Evolutionary conservation across 2,797 vertebrate species (phyloP), one percentile per base, ranked within the genome.

Genomic region (Alfaro cultratus): DNA sequence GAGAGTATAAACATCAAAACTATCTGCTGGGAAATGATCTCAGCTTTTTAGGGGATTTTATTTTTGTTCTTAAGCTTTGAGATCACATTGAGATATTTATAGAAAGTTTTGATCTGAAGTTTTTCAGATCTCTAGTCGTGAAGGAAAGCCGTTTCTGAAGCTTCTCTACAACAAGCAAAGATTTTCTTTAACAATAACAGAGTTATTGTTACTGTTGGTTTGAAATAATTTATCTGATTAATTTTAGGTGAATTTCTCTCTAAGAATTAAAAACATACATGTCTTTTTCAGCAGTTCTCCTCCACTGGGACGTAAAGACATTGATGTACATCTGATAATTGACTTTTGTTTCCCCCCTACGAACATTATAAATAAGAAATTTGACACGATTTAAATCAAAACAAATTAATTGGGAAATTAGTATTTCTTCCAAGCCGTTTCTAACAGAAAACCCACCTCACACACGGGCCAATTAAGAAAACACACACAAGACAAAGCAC

Each of bases 401-500:
- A 80, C 34, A 60, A 83, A 83, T 75, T 46, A 31, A 71, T 75
- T 45, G 23, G 39, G 10, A 67, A 79, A 68, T 36, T 6, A 36
- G 73, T 47, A 49, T 76, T 75, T 68, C 70, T 39, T 57, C 64
- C 41, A 60, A 80, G 49, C 75, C 74, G 2, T 62, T 72, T 55
- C 41, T n/a, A 80, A 79, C 73, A 51, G 75, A 72, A 75, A 51
- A 51, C 49, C 36, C 2, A 45, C 36, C 18, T 71, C 26, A 4
- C 45, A 74, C 36, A 74, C 41, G 68, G 34, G 53, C 64, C 77
- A 81, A 77, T 83, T 68, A 88, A 73, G 75, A 70, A 85, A 85
- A 85, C 46, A 86, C 77, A 85, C 79, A 74, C 26, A 84, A 85
- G 83, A 90, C 85, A 90, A 89, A 90, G 84, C 84, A 60, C 67